A percentile compares a stretch with the other conserved stretches of the same genome.
phyloP scores from a whole-genome alignment of 1,140 invertebrate species.

The Mercenaria mercenaria region DNA sequence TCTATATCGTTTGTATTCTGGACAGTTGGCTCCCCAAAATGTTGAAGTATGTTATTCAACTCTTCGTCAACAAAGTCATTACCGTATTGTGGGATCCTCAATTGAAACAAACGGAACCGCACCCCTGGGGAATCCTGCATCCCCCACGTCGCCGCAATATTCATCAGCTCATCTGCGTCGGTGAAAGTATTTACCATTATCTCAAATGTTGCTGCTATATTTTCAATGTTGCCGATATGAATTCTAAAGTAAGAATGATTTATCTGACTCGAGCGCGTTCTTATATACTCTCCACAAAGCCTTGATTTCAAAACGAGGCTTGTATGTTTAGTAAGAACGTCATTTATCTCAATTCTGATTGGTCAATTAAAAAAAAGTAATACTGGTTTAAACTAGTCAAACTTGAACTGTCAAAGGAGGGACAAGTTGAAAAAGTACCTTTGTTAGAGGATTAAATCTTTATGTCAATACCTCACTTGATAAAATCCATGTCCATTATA shows the following conservation, averaged over 20 bases:
- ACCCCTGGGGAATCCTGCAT: slow-evolving; percentile 4
- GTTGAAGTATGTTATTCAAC: not conserved
- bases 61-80: not conserved
- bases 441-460: too few relatives aligned
- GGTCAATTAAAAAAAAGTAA: too few relatives aligned
- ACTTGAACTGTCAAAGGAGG: too few relatives aligned
- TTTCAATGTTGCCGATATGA: not conserved
- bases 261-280: not conserved
- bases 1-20: not conserved
- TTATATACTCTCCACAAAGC: too few relatives aligned
- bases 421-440: too few relatives aligned
- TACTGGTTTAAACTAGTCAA: too few relatives aligned
- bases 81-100: slow-evolving; percentile 9
- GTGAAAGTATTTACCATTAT: not conserved
- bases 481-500: too few relatives aligned
- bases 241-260: not conserved
- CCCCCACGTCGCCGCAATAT: slow-evolving; percentile 20
- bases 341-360: too few relatives aligned
- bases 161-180: not conserved
- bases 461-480: too few relatives aligned
- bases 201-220: not conserved
- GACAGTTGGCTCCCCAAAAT: not conserved
- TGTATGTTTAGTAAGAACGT: too few relatives aligned
- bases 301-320: too few relatives aligned
- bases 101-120: not conserved